Evolutionary conservation across 2,113 vertebrate species (phyloP), one percentile per base, ranked within the genome.

Genomic region (Eretmochelys imbricata): DNA sequence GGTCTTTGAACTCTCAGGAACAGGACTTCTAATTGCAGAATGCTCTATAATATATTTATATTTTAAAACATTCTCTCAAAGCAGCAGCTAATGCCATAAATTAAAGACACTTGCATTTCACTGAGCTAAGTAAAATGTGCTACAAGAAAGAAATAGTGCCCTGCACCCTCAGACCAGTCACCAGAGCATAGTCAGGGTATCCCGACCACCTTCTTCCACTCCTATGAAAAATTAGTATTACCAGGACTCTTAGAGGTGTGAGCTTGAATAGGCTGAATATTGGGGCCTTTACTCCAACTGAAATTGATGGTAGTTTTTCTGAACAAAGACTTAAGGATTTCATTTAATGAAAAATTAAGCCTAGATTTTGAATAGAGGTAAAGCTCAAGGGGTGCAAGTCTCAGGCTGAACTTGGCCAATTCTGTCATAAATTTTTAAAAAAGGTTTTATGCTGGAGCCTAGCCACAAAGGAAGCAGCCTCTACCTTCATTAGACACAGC

Each of bases 81-180:
- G 80, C 49, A 57, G 87, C 82, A 80, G 78, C 31, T 88, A 79
- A 55, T 91, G 87, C 92, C 72, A 82, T 86, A 84, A 84, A 22
- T 85, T 91, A 84, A 78, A 81, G 31, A 89, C 86, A 48, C 86
- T 88, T 81, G 82, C 3, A 87, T 87, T 95, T 95, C 85, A 62
- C 79, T 75, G n/a, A 85, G 87, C 62, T 94, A 88, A 95, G 93
- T 91, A 53, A 80, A 91, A 91, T 48, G 57, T 72, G 50, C 72
- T 76, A 76, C 22, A 25, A 25, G 38, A 46, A 65, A 57, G 57
- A 87, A 79, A 91, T 69, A 69, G 17, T 75, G 5, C 62, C 65
- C 75, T 81, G 35, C 35, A 25, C 31, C 27, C 51, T 85, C 55
- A 49, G 51, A 80, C 38, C 3, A 5, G 59, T 72, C 31, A 4